A percentile compares a stretch with the other conserved stretches of the same genome.
These are phyloP conservation scores for Sciurus niger DNA, from an alignment of 2,113 vertebrate species.

Conservation along the genomic window DNA sequence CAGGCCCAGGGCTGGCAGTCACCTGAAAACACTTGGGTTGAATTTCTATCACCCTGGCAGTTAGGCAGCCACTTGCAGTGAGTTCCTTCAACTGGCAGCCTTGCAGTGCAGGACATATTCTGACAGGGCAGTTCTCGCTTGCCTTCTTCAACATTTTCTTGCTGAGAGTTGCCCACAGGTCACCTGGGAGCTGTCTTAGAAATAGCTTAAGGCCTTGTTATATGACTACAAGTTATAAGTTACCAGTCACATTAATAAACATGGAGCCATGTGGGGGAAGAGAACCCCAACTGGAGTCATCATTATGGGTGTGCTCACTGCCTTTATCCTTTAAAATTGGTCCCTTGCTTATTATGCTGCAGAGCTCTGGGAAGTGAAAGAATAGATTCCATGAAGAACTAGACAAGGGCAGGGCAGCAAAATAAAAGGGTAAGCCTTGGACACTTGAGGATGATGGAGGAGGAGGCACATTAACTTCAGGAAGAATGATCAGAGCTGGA, in stretches of 20 bases:
- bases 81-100: slow-evolving; percentile 43
- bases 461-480: background rate
- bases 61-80: slow-evolving; percentile 1
- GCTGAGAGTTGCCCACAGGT: slow-evolving; percentile 55
- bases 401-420: background rate
- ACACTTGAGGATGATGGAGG: background rate
- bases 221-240: slow-evolving; percentile 77
- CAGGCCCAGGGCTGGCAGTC: slow-evolving; percentile 66
- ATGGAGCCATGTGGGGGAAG: slow-evolving; percentile 58
- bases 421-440: background rate
- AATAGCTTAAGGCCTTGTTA: slow-evolving; percentile 80
- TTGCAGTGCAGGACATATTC: slow-evolving; percentile 67
- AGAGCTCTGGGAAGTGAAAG: background rate
- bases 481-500: background rate
- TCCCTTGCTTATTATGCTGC: slow-evolving; percentile 6
- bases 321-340: slow-evolving; percentile 61
- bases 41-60: slow-evolving; percentile 67
- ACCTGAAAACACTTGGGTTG: slow-evolving; percentile 74
- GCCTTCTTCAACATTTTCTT: slow-evolving; percentile 73
- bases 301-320: background rate
- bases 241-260: slow-evolving; percentile 49
- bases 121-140: slow-evolving; percentile 67
- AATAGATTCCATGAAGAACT: background rate
- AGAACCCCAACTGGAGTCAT: slow-evolving; percentile 36
- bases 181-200: slow-evolving; percentile 21